Percentiles rank a stretch among this genome's conserved stretches.
Evolutionary conservation across 2,888 invertebrate genomes (phyloP).

Genomic region (Petrophora chlorosata): DNA sequence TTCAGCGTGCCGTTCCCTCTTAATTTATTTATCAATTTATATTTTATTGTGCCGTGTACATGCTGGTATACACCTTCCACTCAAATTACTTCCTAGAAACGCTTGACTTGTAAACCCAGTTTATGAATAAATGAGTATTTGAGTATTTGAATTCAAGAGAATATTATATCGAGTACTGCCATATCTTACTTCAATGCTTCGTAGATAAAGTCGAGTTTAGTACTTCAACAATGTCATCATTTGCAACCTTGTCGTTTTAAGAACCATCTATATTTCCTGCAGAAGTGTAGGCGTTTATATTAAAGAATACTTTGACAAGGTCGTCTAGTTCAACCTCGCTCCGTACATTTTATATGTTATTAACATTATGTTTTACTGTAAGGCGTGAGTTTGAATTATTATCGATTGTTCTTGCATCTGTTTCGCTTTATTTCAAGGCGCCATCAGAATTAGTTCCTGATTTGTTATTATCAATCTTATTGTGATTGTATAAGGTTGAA

Average conservation of each 20-base stretch:
- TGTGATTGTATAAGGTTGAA: background rate
- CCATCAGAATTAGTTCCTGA: background rate
- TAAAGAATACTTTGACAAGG: constrained; percentile 3
- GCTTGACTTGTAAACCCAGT: too few species aligned
- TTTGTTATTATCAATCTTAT: background rate
- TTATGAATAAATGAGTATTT: too few species aligned
- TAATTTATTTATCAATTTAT: too few species aligned
- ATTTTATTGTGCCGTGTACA: too few species aligned
- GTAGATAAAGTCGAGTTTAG: background rate
- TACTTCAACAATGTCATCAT: background rate
- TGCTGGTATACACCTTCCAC: too few species aligned
- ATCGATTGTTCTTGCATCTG: constrained; percentile 27
- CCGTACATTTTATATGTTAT: constrained; percentile 10
- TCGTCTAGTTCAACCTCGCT: constrained; percentile 4
- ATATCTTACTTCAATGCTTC: background rate
- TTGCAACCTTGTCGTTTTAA: constrained; percentile 1
- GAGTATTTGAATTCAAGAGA: background rate
- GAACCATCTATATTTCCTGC: background rate
- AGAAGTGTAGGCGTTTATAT: background rate
- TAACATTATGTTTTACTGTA: constrained; percentile 25
- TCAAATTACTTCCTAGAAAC: too few species aligned
- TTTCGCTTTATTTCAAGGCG: constrained; percentile 10
- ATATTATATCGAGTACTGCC: background rate
- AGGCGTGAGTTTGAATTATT: constrained; percentile 26
- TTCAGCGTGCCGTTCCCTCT: too few species aligned